phyloP scores from a whole-genome alignment of 2,113 vertebrate genomes.

The Gavia stellata region DNA sequence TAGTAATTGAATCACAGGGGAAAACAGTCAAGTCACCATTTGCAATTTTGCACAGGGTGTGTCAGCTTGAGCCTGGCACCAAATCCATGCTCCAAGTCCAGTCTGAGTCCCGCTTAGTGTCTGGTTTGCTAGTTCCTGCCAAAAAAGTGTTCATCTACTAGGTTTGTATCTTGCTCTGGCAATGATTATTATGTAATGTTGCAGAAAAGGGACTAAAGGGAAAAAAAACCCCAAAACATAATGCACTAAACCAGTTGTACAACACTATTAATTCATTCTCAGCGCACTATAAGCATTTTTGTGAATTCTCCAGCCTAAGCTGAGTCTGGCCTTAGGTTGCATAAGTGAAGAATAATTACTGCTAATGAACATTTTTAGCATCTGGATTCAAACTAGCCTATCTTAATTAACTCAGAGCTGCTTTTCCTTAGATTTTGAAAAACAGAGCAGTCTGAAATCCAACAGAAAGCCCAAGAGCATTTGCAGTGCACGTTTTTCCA shows the following conservation, averaged over 20 bases:
- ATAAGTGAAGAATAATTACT: background rate
- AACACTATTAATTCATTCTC: background rate
- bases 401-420: background rate
- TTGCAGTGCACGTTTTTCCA: background rate
- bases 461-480: background rate
- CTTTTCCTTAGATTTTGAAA: background rate
- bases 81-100: background rate
- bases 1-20: background rate
- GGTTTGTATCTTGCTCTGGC: background rate
- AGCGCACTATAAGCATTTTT: background rate
- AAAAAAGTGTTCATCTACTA: background rate
- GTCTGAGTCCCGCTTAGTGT: background rate
- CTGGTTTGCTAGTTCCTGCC: background rate
- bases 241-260: background rate
- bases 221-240: accelerated
- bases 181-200: background rate
- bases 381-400: background rate
- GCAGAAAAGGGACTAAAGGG: background rate
- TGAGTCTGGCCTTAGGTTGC: background rate
- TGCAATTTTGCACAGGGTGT: background rate
- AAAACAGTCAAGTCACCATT: background rate
- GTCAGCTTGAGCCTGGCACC: background rate
- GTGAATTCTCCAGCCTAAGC: background rate
- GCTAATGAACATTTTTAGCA: background rate
- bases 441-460: background rate